Conservation (phyloP, 2,113 vertebrate genomes). For the Corythoichthys intestinalis region DNA sequence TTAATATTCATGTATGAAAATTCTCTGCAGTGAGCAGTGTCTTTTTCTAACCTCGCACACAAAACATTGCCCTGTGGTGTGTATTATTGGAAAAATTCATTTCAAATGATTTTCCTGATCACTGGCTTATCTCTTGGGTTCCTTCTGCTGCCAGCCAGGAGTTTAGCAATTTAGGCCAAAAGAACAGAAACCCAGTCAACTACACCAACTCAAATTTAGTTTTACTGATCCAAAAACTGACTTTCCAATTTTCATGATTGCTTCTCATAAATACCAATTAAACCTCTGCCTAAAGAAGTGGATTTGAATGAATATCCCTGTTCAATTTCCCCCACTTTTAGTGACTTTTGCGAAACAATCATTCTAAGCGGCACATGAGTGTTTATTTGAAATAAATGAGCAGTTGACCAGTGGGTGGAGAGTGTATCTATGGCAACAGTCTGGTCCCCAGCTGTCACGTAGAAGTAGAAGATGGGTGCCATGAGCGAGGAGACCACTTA, state of each 20-base stretch:
- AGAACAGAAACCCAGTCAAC: slow-evolving; percentile 68
- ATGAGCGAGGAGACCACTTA: slow-evolving; percentile 75
- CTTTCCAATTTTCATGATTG: slow-evolving; percentile 70
- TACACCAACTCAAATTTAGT: slow-evolving; percentile 66
- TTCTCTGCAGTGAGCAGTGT: background rate
- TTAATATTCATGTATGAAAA: background rate
- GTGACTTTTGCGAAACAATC: background rate
- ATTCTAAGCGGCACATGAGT: slow-evolving; percentile 12
- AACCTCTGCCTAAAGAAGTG: slow-evolving; percentile 62
- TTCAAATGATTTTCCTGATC: slow-evolving; percentile 80
- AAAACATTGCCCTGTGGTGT: slow-evolving; percentile 59
- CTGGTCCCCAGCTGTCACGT: slow-evolving; percentile 66
- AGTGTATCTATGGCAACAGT: slow-evolving; percentile 69
- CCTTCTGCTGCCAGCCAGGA: slow-evolving; percentile 68
- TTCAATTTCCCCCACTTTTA: slow-evolving; percentile 17
- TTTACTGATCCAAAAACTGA: slow-evolving; percentile 72
- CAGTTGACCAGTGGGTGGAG: slow-evolving; percentile 49
- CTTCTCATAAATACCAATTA: slow-evolving; percentile 72
- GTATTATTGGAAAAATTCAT: slow-evolving; percentile 75
- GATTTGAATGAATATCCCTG: slow-evolving; percentile 32
- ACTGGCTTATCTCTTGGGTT: slow-evolving; percentile 77
- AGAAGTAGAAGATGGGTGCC: slow-evolving; percentile 73
- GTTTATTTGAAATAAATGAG: slow-evolving; percentile 68
- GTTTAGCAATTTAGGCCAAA: slow-evolving; percentile 70
- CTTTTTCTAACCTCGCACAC: slow-evolving; percentile 7